Base-by-base conservation (phyloP, 1,140 invertebrate species). In the Rhyzopertha dominica region DNA sequence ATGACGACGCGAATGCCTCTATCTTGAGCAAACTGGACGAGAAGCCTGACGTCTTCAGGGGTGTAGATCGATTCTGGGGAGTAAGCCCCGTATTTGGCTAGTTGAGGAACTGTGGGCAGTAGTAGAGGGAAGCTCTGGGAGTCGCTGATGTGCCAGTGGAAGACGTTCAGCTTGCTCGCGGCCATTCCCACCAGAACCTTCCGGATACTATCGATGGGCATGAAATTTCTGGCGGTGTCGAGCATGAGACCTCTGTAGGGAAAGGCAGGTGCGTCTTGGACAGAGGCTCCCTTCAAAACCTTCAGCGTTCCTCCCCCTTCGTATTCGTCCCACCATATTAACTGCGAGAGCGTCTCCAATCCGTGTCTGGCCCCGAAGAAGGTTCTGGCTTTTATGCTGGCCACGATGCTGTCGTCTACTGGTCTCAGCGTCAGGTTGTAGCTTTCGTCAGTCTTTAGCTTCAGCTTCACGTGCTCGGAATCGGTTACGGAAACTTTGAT, bases 71-170 rank as follows among this genome's bases (percentile, higher is more conserved):
- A 75, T 18, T 77, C 73, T 0, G 76, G 70, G 3, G 78, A 78
- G 58, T 90, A 90, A 0, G 87, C 82, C 10, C 88, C 88, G 51
- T 81, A 81, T 45, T 78, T 76, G 1, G 80, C 74, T 59, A 91
- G 68, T 51, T 82, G 73, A 0, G 87, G 87, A 19, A 82, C 77
- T 42, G 76, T 73, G 9, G 77, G 72, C 3, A 84, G 75, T 23
- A 79, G 68, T 48, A 89, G 74, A 0, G 87, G 87, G 65, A 90
- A 90, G 56, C 85, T 87, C 54, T 92, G 87, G 0, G 82, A 80
- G 60, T 90, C 88, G 2, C 85, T 87, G 0, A 85, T 74, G 58
- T 92, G 88, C 86, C 86, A 90, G 64, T 91, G 88, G 40, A 92
- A 81, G 5, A 85, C 81, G 68, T 92, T 92, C 35, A 92, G 69